A percentile compares a stretch with the other conserved stretches of the same genome.
Evolutionary conservation across 2,113 vertebrate genomes (phyloP).

Genomic region (Bucco capensis): DNA sequence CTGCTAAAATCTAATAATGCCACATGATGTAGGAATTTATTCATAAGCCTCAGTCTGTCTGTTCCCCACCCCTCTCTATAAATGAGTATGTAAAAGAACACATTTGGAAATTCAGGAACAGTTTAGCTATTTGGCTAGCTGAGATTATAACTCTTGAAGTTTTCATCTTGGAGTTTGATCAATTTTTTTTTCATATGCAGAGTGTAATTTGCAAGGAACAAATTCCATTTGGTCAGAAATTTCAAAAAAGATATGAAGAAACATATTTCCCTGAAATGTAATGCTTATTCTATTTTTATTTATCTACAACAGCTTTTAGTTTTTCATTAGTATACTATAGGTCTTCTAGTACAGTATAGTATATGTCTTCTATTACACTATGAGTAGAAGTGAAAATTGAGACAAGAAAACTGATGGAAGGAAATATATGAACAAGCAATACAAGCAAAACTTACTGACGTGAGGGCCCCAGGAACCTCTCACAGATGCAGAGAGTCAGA

Average conservation of each 20-base stretch:
- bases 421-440: no score
- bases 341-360: no score
- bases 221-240: background rate
- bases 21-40: background rate
- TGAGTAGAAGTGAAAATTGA: background rate
- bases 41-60: background rate
- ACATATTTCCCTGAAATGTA: background rate
- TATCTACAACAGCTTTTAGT: background rate
- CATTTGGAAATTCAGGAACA: background rate
- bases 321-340: background rate
- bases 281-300: background rate
- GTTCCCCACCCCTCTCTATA: background rate
- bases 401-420: no score
- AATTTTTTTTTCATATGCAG: background rate
- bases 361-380: no score
- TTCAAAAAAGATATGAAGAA: accelerated
- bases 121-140: background rate
- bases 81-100: background rate
- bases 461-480: no score
- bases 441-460: no score
- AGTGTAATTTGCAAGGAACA: background rate
- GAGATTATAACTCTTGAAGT: background rate
- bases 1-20: background rate
- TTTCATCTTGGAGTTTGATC: background rate
- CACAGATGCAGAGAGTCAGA: no score